Evolutionary conservation across 2,888 invertebrate genomes (phyloP), one percentile per base, ranked within the genome.

Genomic region (Heteromyza rotundicornis): DNA sequence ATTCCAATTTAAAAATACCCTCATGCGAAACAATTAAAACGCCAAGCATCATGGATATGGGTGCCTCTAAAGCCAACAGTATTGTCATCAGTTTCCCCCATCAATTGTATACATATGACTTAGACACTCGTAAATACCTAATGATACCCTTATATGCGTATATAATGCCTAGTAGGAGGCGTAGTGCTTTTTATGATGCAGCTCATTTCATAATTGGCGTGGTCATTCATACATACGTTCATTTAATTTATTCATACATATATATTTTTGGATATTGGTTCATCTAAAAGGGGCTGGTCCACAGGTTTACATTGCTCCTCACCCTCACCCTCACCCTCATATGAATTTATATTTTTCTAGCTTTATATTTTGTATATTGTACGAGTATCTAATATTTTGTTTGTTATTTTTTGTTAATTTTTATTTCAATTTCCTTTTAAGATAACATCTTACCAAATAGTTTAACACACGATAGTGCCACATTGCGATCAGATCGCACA

Each of bases 361-460:
- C 24, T 36, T 63, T 64, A 52, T 17, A 14, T 19, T 53, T 58
- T 55, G 40, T 44, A 47, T n/a, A n/a, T n/a, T n/a, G n/a, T n/a
- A n/a, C n/a, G n/a, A n/a, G n/a, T n/a, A n/a, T n/a, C n/a, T n/a
- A n/a, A n/a, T n/a, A n/a, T n/a, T n/a, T n/a, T n/a, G n/a, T n/a
- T n/a, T n/a, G n/a, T n/a, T n/a, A n/a, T n/a, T n/a, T n/a, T 63
- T 62, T 52, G 50, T 50, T 50, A n/a, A 8, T 57, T 51, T 49
- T 50, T 14, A 64, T 47, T 7, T 47, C 20, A 47, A 47, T 47
- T 47, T 47, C 20, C 20, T 19, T 47, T 47, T 17, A 47, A 74
- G 76, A 73, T 69, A 74, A 73, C 62, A 64, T 73, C 52, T 55
- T 75, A 65, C 71, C 71, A 35, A 55, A 58, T 56, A 63, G 52